A percentile compares a stretch with the other conserved stretches of the same genome.
phyloP scores from a whole-genome alignment of 2,113 vertebrate species.

The Muntiacus muntjak region DNA sequence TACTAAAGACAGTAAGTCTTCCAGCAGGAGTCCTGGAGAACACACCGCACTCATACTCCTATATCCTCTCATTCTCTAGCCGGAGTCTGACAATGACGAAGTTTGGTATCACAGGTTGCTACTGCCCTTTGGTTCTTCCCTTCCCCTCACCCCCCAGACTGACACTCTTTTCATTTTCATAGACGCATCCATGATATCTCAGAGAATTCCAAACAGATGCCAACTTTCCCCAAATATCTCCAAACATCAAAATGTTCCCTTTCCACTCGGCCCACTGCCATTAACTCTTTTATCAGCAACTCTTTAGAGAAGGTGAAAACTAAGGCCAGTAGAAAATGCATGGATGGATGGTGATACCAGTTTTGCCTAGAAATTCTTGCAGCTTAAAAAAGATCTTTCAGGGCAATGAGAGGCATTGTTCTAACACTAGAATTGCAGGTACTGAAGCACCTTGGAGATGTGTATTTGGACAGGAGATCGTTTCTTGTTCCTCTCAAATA shows the following conservation, averaged over 20 bases:
- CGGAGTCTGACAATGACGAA: neutral
- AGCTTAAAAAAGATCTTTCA: neutral
- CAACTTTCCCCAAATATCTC: neutral
- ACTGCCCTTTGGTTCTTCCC: neutral
- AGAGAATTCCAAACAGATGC: neutral
- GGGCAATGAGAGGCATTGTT: neutral
- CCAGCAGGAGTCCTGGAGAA: neutral
- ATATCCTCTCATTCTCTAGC: neutral
- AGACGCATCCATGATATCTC: neutral
- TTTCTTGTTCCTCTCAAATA: neutral
- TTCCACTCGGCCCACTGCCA: neutral
- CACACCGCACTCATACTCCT: rapidly evolving
- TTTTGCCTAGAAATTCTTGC: neutral
- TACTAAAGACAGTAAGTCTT: neutral
- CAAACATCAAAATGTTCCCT: neutral
- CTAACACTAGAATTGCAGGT: neutral
- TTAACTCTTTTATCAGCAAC: neutral
- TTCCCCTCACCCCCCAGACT: neutral
- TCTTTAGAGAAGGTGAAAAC: constrained; percentile 8
- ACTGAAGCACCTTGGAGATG: neutral
- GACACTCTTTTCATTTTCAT: neutral
- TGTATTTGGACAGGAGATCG: neutral
- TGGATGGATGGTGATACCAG: neutral
- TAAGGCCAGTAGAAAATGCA: neutral
- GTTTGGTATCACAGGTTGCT: neutral